A percentile compares a stretch with the other conserved stretches of the same genome.
These are phyloP conservation scores for Coendou prehensilis DNA, from an alignment of 2,797 vertebrate species.

Conservation along the genomic window DNA sequence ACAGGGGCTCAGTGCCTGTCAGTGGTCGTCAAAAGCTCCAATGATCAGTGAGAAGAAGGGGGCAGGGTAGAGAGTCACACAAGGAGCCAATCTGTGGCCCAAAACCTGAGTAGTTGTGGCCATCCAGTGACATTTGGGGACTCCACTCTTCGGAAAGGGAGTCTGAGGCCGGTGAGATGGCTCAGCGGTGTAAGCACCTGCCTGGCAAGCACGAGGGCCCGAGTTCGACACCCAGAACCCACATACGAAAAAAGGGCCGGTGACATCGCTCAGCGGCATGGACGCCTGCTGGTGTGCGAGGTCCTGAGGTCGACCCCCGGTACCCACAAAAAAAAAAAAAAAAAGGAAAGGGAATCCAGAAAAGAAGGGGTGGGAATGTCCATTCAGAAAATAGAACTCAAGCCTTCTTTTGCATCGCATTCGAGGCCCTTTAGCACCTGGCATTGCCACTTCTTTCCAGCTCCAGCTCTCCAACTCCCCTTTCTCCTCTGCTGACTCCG, in stretches of 20 bases:
- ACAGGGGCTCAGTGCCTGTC: background rate
- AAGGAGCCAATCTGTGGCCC: background rate
- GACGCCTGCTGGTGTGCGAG: too few species aligned
- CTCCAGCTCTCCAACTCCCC: background rate
- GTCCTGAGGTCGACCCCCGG: too few species aligned
- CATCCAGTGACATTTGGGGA: background rate
- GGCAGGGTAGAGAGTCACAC: background rate
- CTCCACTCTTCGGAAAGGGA: background rate
- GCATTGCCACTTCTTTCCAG: background rate
- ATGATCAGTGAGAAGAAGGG: background rate
- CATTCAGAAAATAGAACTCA: background rate
- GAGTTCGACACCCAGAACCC: too few species aligned
- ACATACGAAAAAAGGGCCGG: too few species aligned
- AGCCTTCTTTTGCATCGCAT: background rate
- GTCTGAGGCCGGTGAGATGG: too few species aligned
- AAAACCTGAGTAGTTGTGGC: background rate
- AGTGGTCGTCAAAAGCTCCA: background rate
- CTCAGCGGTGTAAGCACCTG: too few species aligned
- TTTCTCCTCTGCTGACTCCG: background rate
- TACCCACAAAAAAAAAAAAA: too few species aligned
- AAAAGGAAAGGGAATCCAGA: background rate
- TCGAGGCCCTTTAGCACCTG: background rate
- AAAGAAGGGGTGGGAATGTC: fast-evolving
- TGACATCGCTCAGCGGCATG: too few species aligned
- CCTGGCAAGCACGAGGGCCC: too few species aligned